A percentile compares a stretch with the other conserved stretches of the same genome.
These are phyloP conservation scores for Muscicapa striata DNA, from an alignment of 2,797 vertebrate genomes.

Conservation along the genomic window DNA sequence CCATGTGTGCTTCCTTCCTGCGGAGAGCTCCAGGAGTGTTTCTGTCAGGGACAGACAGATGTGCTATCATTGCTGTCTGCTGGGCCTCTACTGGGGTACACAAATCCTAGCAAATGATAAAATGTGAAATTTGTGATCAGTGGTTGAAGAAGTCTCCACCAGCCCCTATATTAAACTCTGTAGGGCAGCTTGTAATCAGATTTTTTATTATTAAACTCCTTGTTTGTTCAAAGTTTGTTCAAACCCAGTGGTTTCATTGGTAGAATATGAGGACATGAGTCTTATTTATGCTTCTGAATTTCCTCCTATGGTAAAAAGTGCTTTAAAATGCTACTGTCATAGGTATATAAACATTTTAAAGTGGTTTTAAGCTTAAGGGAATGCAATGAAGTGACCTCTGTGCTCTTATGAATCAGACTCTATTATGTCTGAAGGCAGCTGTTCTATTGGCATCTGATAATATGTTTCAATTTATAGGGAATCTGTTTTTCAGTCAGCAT, in stretches of 20 bases:
- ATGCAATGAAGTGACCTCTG: background rate
- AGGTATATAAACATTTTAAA: background rate
- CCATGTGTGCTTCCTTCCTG: rapidly evolving
- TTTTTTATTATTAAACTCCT: background rate
- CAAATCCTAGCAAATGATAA: background rate
- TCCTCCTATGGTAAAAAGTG: background rate
- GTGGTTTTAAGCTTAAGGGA: background rate
- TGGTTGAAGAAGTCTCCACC: background rate
- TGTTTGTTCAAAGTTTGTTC: background rate
- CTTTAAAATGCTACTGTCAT: background rate
- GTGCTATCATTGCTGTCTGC: background rate
- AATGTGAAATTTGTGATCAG: background rate
- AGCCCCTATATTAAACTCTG: background rate
- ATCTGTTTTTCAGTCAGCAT: background rate
- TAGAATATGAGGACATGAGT: background rate
- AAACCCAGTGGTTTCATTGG: background rate
- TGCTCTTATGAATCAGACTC: background rate
- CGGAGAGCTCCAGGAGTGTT: background rate
- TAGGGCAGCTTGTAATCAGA: rapidly evolving
- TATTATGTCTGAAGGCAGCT: background rate
- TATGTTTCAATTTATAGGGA: background rate
- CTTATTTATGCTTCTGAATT: background rate
- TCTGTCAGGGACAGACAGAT: background rate
- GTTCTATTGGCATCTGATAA: background rate
- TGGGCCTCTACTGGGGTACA: background rate